These are phyloP conservation scores for Lipotes vexillifer DNA, from an alignment of 2,113 vertebrate genomes.

Conservation along the genomic window DNA sequence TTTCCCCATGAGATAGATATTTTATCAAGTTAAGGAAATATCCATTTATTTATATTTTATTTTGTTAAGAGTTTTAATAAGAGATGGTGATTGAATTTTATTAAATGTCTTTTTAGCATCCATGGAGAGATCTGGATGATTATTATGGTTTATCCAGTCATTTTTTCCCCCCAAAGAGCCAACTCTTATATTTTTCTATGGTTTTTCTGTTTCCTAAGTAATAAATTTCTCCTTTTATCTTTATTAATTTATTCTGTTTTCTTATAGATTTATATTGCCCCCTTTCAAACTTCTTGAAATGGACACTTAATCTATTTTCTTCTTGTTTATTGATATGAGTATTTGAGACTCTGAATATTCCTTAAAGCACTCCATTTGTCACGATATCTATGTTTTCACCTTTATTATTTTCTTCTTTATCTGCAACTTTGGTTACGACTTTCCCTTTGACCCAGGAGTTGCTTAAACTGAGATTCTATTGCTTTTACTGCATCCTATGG, in stretches of 20 bases:
- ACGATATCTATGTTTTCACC: neutral
- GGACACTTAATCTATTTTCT: neutral
- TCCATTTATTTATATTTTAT: neutral
- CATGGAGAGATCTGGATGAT: neutral
- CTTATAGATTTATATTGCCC: neutral
- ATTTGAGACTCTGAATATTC: neutral
- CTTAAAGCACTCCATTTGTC: neutral
- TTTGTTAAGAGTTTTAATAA: neutral
- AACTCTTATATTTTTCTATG: neutral
- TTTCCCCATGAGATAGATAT: too few relatives aligned
- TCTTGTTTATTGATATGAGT: neutral
- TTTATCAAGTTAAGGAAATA: too few relatives aligned
- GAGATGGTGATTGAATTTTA: neutral
- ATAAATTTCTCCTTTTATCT: neutral
- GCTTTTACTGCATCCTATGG: neutral
- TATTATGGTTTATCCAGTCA: neutral
- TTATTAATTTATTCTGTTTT: neutral
- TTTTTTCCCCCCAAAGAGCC: neutral
- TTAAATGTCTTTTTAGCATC: neutral
- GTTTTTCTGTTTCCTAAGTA: neutral
- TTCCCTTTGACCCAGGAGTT: neutral
- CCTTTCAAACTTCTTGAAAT: neutral
- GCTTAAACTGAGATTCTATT: neutral
- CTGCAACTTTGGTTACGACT: neutral
- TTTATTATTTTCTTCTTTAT: neutral